These are phyloP conservation scores for Colletes latitarsis DNA, from an alignment of 1,140 invertebrate genomes.

Conservation along the genomic window DNA sequence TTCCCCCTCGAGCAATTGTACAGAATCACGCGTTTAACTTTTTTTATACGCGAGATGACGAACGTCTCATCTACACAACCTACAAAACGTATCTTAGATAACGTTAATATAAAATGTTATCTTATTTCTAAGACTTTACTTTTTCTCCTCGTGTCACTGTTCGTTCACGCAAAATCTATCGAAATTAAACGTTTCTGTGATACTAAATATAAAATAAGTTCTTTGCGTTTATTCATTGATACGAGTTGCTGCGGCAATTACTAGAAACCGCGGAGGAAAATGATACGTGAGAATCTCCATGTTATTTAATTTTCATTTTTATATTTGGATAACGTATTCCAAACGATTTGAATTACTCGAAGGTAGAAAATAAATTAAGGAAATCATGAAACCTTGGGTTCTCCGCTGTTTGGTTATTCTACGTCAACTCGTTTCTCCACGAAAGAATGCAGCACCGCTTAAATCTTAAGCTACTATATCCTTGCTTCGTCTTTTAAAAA, in stretches of 20 bases:
- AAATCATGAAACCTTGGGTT: neutral
- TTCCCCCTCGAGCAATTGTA: constrained; percentile 44
- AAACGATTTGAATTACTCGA: too few relatives aligned
- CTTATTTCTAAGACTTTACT: constrained; percentile 59
- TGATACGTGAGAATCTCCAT: neutral
- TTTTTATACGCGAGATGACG: constrained; percentile 34
- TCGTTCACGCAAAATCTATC: constrained; percentile 23
- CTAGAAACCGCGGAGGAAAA: neutral
- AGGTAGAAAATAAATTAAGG: constrained; percentile 19
- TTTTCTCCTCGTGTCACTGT: constrained; percentile 38
- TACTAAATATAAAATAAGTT: constrained; percentile 57
- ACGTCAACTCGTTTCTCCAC: constrained; percentile 25
- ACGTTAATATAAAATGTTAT: constrained; percentile 71
- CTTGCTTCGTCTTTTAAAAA: constrained; percentile 35
- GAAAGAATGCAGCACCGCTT: constrained; percentile 23
- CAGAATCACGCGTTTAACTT: constrained; percentile 44
- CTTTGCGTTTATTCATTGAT: constrained; percentile 27
- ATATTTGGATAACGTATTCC: neutral
- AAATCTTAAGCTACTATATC: constrained; percentile 36
- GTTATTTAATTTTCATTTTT: neutral
- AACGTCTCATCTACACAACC: constrained; percentile 52
- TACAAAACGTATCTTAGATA: constrained; percentile 69
- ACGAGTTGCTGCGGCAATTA: constrained; percentile 18
- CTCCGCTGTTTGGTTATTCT: neutral
- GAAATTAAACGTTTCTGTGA: constrained; percentile 57